Conservation (phyloP, 2,113 vertebrate genomes). For the Jaculus jaculus region DNA sequence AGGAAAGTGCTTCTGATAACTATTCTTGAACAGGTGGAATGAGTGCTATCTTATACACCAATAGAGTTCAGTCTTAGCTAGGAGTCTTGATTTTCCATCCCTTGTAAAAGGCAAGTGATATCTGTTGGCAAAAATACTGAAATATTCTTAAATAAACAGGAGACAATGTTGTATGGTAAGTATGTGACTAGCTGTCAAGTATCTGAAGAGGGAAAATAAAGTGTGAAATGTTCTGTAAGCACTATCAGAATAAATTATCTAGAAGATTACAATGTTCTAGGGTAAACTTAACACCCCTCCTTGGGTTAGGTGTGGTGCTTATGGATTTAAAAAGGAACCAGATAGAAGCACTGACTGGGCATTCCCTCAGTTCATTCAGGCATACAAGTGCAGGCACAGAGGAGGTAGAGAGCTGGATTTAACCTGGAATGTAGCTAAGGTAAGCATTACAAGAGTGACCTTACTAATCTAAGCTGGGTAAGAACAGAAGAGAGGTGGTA, state of each 20-base stretch:
- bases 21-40: background rate
- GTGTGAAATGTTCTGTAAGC: background rate
- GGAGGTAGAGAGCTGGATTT: background rate
- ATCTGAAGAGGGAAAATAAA: slow-evolving; percentile 23
- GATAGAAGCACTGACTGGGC: background rate
- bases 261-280: background rate
- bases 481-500: background rate
- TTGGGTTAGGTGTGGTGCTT: background rate
- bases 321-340: background rate
- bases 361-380: background rate
- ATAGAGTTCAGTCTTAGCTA: background rate
- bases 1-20: background rate
- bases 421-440: background rate
- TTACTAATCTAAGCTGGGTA: background rate
- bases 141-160: background rate
- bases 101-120: background rate
- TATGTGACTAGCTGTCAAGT: background rate
- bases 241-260: background rate
- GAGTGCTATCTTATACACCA: background rate
- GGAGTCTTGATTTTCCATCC: background rate
- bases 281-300: background rate
- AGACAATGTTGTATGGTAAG: background rate
- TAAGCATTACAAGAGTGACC: background rate
- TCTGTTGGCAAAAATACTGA: background rate
- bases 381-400: background rate